Conservation (phyloP, 2,888 invertebrate genomes). For the Petrolisthes manimaculis region DNA sequence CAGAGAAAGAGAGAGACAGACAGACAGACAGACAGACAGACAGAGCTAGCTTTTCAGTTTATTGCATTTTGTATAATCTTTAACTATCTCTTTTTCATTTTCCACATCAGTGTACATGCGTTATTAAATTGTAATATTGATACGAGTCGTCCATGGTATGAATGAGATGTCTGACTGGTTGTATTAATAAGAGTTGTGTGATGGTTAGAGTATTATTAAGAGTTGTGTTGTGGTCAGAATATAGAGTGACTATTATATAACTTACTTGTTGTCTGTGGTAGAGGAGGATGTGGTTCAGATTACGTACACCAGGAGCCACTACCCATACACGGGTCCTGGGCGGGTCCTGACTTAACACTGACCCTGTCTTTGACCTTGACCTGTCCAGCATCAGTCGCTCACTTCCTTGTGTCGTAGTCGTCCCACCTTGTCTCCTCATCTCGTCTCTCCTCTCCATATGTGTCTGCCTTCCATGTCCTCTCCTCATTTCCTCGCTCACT, state of each 20-base stretch:
- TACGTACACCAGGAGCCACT: constrained; percentile 20
- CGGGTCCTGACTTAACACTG: not conserved
- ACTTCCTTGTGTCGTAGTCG: not conserved
- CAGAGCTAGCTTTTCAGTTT: not conserved
- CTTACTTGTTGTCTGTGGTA: constrained; percentile 37
- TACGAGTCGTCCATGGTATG: too few relatives aligned
- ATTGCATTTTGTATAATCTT: not conserved
- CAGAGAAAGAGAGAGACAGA: constrained; percentile 29
- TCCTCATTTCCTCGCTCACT: not conserved
- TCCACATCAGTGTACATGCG: too few relatives aligned
- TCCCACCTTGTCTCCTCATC: not conserved
- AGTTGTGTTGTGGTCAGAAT: too few relatives aligned
- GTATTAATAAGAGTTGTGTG: too few relatives aligned
- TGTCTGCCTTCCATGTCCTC: not conserved
- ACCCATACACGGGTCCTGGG: constrained; percentile 29
- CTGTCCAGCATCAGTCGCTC: not conserved
- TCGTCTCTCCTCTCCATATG: not conserved
- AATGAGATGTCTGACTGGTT: too few relatives aligned
- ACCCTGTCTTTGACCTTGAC: not conserved
- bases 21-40: not conserved
- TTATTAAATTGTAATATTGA: too few relatives aligned
- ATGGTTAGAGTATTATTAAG: too few relatives aligned
- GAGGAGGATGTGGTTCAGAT: constrained; percentile 31
- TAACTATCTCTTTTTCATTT: too few relatives aligned
- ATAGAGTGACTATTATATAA: not conserved